These are phyloP conservation scores for Eupithecia dodoneata DNA, from an alignment of 2,888 invertebrate genomes.

Conservation along the genomic window DNA sequence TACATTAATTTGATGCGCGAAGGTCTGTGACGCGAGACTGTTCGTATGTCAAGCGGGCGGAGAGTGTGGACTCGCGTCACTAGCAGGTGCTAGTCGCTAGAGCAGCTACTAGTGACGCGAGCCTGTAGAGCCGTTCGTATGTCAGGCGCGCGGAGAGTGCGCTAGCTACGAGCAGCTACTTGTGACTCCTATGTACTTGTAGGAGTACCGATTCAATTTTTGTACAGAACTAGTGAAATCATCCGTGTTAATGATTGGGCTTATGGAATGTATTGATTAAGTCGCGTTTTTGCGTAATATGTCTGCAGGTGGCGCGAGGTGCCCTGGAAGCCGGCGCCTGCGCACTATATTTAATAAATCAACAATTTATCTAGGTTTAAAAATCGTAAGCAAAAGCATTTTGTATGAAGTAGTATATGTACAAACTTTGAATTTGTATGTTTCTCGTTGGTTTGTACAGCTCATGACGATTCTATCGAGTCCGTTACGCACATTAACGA, in stretches of 20 bases:
- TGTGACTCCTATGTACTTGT: slow-evolving; percentile 28
- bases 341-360: not conserved
- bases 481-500: slow-evolving; percentile 72
- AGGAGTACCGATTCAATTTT: slow-evolving; percentile 42
- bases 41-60: too few species aligned
- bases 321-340: slow-evolving; percentile 8
- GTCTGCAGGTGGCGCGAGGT: slow-evolving; percentile 28
- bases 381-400: slow-evolving; percentile 35
- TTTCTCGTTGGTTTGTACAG: slow-evolving; percentile 64
- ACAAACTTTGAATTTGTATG: slow-evolving; percentile 35
- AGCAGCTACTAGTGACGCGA: not conserved
- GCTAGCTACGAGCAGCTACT: slow-evolving; percentile 12
- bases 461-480: slow-evolving; percentile 65
- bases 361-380: slow-evolving; percentile 21
- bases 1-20: slow-evolving; percentile 32
- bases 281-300: slow-evolving; percentile 43
- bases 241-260: slow-evolving; percentile 47
- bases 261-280: slow-evolving; percentile 46
- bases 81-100: too few species aligned
- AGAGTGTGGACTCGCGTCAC: too few species aligned
- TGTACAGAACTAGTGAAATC: slow-evolving; percentile 50
- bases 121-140: slow-evolving; percentile 7
- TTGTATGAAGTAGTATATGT: slow-evolving; percentile 36
- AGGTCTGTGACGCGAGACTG: not conserved
- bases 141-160: not conserved